Evolutionary conservation across 2,888 invertebrate genomes (phyloP).

Genomic region (Pachydiplax longipennis): DNA sequence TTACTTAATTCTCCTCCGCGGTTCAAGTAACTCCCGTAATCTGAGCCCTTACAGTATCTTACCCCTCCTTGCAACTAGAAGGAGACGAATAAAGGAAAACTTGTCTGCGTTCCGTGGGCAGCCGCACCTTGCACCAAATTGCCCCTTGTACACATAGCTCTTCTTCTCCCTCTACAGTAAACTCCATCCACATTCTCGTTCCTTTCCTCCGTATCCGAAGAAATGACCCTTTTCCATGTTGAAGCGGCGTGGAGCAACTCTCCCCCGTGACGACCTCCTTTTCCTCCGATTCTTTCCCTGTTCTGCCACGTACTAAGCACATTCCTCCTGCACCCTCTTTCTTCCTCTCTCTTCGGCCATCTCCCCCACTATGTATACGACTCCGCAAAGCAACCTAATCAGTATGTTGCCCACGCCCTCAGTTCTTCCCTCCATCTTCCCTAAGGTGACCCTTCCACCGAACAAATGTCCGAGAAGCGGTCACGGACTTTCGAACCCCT

Average conservation of each 20-base stretch:
- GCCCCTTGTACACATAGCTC: constrained; percentile 36
- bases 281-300: background rate
- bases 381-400: constrained; percentile 12
- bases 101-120: constrained; percentile 30
- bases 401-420: constrained; percentile 24
- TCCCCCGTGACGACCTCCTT: background rate
- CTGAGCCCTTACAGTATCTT: background rate
- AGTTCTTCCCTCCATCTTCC: background rate
- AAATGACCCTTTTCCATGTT: background rate
- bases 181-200: background rate
- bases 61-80: background rate
- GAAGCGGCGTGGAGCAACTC: background rate
- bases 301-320: background rate
- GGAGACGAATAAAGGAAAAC: background rate
- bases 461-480: constrained; percentile 18
- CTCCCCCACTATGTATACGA: background rate
- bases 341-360: background rate
- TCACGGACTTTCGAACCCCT: constrained; percentile 2
- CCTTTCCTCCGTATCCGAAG: constrained; percentile 1
- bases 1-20: background rate
- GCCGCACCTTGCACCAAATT: constrained; percentile 43
- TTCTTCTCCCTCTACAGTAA: background rate
- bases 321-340: background rate
- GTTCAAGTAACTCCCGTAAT: constrained; percentile 8
- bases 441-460: background rate